Evolutionary conservation across 2,888 invertebrate species (phyloP), one percentile per base, ranked within the genome.

Genomic region (Mesorhabditis sp.): DNA sequence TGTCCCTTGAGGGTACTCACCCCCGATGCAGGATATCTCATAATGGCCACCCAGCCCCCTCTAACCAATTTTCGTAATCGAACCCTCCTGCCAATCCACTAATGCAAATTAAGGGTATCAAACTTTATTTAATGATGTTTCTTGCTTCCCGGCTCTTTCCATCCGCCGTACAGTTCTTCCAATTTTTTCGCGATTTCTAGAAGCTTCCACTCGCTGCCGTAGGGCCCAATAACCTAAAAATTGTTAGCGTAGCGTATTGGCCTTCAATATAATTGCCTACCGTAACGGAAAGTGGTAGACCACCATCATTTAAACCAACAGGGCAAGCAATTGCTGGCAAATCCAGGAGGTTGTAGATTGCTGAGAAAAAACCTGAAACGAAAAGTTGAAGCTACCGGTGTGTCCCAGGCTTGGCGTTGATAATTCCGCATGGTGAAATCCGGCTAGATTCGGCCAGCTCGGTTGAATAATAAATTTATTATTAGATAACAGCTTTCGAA

Each of bases 211-310:
- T 50, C 58, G n/a, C 58, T 50, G 58, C 58, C 58, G 7, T n/a
- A 13, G 7, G 58, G 58, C n/a, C 58, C 58, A 50, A 50, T 50
- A 13, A 50, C n/a, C 58, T 50, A 50, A 50, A 50, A 50, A 50
- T n/a, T 50, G n/a, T 50, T 50, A n/a, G 10, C n/a, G 58, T 50
- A 50, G 10, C n/a, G 58, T 50, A 50, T 50, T 50, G 7, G 58
- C 58, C n/a, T 13, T 13, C 7, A 50, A 13, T 50, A 13, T n/a
- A 13, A 13, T n/a, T 13, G n/a, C 58, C n/a, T 13, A 50, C 58
- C 58, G 58, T 13, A 50, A 50, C 58, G 58, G 58, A 50, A 13
- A 50, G 58, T 50, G 58, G 58, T 50, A 50, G n/a, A 50, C 58
- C 58, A 13, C n/a, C 58, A 13, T 50, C 58, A 50, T 50, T 50